Evolutionary conservation across 2,888 invertebrate species (phyloP), one percentile per base, ranked within the genome.

Genomic region (Gortyna flavago): DNA sequence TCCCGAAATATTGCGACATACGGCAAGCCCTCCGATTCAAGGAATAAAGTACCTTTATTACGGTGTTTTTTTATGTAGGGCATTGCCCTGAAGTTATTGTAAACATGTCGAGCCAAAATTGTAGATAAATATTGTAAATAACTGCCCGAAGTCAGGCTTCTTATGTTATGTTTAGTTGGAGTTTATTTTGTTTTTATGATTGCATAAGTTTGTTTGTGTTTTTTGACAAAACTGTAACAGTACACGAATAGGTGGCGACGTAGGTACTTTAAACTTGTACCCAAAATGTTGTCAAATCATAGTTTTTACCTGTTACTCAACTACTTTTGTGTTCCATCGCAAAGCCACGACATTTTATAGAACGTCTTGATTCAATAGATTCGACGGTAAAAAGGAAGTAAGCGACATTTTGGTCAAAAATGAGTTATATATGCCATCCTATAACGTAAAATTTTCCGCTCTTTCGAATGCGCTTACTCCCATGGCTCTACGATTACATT

Each of bases 1-100:
- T 95, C 95, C 96, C 96, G 94, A 96, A 96, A 95, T 95, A 95
- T 96, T 95, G 94, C 95, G 93, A 94, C 95, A 95, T 89, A 88
- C 86, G 79, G 82, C 87, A 79, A 87, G 90, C 89, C 90, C 91
- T 90, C 87, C 85, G 83, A 87, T 87, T 82, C 89, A 88, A 80
- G 67, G 83, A 85, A 85, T 84, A 71, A 80, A 85, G 82, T 83
- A 82, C 82, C 75, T 86, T 81, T 80, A 80, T 80, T 81, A 85
- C 80, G 79, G 85, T 89, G 88, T 75, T 92, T 88, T 90, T 90
- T 88, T 90, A 89, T 87, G 80, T 88, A 88, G 91, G 89, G 85
- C 90, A 90, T 91, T 92, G 93, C 91, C 88, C 89, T 89, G 87
- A 72, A 85, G 84, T 83, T 64, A 72, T 68, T 41, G 87, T 85